phyloP scores from a whole-genome alignment of 2,888 invertebrate species.

The Kuschelorhynchus macadamiae region DNA sequence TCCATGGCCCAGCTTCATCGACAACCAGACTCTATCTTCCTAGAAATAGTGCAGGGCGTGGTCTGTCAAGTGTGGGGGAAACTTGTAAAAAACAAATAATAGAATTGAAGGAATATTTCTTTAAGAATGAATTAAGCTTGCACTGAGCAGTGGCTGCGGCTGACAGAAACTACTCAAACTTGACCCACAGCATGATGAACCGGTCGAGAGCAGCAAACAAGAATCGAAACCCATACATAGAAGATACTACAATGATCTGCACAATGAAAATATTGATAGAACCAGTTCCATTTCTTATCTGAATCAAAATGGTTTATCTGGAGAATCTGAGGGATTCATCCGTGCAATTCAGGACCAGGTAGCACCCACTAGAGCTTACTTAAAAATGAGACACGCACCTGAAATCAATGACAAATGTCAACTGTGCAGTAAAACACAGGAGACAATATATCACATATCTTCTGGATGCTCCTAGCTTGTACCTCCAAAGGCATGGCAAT shows the following conservation, averaged over 20 bases:
- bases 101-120: too few species aligned
- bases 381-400: too few species aligned
- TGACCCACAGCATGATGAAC: too few species aligned
- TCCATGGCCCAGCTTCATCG: background rate
- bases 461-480: constrained; percentile 3
- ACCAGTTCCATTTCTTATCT: background rate
- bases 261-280: background rate
- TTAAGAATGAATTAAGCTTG: too few species aligned
- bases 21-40: background rate
- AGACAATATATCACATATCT: constrained; percentile 7
- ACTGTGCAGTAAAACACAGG: background rate
- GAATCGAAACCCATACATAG: too few species aligned
- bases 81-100: too few species aligned
- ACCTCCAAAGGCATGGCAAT: constrained; percentile 2
- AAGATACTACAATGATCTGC: too few species aligned
- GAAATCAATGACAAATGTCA: too few species aligned
- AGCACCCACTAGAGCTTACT: background rate
- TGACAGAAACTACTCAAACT: too few species aligned
- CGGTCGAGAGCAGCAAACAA: too few species aligned
- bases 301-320: background rate
- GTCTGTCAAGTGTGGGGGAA: background rate
- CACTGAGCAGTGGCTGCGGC: too few species aligned
- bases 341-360: background rate
- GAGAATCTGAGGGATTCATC: background rate
- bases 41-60: background rate